Evolutionary conservation across 2,888 invertebrate genomes (phyloP), one percentile per base, ranked within the genome.

Genomic region (Abscondita cerata): DNA sequence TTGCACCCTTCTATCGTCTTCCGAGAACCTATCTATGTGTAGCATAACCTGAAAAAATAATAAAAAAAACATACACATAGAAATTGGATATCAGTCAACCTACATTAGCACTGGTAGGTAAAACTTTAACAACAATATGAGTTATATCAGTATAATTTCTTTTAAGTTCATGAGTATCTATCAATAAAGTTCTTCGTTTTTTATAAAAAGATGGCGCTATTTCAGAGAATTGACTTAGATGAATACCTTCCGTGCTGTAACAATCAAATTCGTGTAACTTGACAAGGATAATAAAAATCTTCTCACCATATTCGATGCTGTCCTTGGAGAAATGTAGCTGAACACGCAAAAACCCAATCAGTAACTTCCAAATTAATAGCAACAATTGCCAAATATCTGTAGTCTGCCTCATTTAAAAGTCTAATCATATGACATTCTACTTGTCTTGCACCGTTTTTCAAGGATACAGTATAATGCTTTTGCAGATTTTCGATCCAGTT

Each of bases 291-390:
- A 44, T 16, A 34, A 38, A 19, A n/a, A 33, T n/a, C 47, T 33
- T 75, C 80, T 81, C 81, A 89, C 89, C 90, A 91, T 75, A 85
- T 83, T 83, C 87, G 82, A 65, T 84, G 82, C 9, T 81, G 76
- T 16, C 81, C 81, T 70, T 82, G 79, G 1, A 86, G 80, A 25
- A 81, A 79, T 63, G 84, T 83, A 1, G 90, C 89, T 56, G 85
- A 83, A 74, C 93, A 94, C 12, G 87, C 90, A 74, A 88, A 92
- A 13, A 93, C 78, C 94, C 94, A 95, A 65, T 92, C 89, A 44
- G 83, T 85, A 18, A 85, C 84, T 48, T 88, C 87, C 11, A 90
- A 81, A 76, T 91, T 90, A 0, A 88, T 76, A 0, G 87, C 84
- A 71, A 92, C 87, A 1, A 93, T 83, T 0, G 89, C 87, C 4